Evolutionary conservation across 2,797 vertebrate species (phyloP), one percentile per base, ranked within the genome.

Genomic region (Nasua narica): DNA sequence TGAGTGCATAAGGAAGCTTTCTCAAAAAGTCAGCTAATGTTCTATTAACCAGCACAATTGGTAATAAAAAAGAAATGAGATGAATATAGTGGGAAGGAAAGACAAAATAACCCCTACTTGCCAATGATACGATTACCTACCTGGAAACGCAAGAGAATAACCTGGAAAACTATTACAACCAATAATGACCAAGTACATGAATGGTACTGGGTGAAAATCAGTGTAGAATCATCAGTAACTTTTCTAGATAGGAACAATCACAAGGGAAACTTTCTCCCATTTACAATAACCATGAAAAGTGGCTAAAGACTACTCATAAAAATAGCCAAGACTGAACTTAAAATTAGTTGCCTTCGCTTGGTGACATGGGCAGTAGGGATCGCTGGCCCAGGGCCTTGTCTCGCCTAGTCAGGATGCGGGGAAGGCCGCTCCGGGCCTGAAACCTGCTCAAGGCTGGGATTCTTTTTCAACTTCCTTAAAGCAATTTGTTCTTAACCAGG

Each of bases 331-430:
- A 72, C 29, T 32, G 21, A 77, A 77, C 21, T 37, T 69, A 15
- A 43, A 56, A 43, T 40, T 25, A 40, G 13, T 54, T 29, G 8
- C 46, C 37, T 19, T 27, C 0, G 25, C 16, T 23, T 40, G 16
- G 27, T 23, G n/a, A 12, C 0, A 0, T 4, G 3, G 9, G 40
- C 1, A 0, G 32, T 1, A 10, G 35, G 5, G 10, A 10, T 16
- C 16, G 1, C 43, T 29, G 81, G 32, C 86, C 82, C 0, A 0
- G n/a, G 29, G 70, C 85, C 18, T 35, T 4, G 0, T 0, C 0
- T 10, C 5, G 60, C 60, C 82, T 15, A 2, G 0, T 4, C 5
- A 3, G 35, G 19, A 9, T 6, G 5, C 1, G 9, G 23, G 48
- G 37, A n/a, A n/a, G 48, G 40, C 56, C 3, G 0, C 54, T 3